Evolutionary conservation across 2,888 invertebrate genomes (phyloP).

Genomic region (Andrena marginata): DNA sequence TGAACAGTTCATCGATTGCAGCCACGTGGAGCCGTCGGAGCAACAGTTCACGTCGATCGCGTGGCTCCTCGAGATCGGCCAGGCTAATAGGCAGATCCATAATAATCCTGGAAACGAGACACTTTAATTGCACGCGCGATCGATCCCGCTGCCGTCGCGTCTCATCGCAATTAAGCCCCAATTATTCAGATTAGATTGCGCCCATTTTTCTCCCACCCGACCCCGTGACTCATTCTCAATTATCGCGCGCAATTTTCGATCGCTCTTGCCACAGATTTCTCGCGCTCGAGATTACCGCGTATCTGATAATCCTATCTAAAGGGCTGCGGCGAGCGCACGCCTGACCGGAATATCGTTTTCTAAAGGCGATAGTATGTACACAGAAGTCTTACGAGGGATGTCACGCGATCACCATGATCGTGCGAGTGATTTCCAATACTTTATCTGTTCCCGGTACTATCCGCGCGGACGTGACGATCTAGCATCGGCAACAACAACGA

Average conservation of each 20-base stretch:
- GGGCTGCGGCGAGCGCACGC: neutral
- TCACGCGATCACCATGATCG: neutral
- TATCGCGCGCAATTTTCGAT: neutral
- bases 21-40: slow-evolving; percentile 47
- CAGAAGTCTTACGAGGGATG: neutral
- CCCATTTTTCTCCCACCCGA: neutral
- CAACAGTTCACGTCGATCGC: slow-evolving; percentile 66
- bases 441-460: slow-evolving; percentile 39
- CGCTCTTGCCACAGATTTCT: neutral
- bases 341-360: neutral
- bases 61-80: slow-evolving; percentile 20
- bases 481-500: neutral
- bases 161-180: neutral
- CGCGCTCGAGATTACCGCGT: neutral
- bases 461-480: neutral
- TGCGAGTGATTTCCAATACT: slow-evolving; percentile 25
- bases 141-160: neutral
- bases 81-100: slow-evolving; percentile 53
- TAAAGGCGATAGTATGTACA: neutral
- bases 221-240: neutral
- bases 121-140: neutral
- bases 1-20: slow-evolving; percentile 63
- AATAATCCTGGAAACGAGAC: slow-evolving; percentile 35
- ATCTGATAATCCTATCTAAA: slow-evolving; percentile 3
- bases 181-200: slow-evolving; percentile 18